Evolutionary conservation across 2,888 invertebrate genomes (phyloP), one percentile per base, ranked within the genome.

Genomic region (Teleogryllus oceanicus): DNA sequence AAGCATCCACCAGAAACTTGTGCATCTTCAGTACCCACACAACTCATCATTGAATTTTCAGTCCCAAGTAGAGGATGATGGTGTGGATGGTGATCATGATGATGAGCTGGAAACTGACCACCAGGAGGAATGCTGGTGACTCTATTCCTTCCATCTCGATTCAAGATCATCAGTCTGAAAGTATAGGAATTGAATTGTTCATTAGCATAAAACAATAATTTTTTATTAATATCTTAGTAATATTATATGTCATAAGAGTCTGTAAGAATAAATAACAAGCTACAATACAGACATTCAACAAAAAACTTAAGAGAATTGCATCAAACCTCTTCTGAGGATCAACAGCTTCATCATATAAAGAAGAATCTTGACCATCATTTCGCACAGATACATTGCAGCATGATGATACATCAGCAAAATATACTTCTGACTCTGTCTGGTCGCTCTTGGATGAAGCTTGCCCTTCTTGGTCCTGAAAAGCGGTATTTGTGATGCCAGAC

Each of bases 381-480:
- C 87, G 84, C 0, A 93, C 90, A 5, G 93, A 93, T 78, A 92
- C 92, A 84, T 93, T 93, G 84, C 94, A 95, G 84, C 95, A 95
- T 37, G 85, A 85, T 49, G 94, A 94, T 0, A 94, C 95, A 83
- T 95, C 95, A 0, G 94, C 95, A 84, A 95, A 95, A 85, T 95
- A 95, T 0, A 95, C 92, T 85, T 95, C 95, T 0, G 94, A 94
- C 85, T 95, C 95, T 0, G 94, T 90, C 49, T 92, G 90, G 84
- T 92, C 92, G 16, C 87, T 85, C 49, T 78, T 78, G 21, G 50
- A 50, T 78, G 78, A 76, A n/a, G 78, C 78, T 12, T 78, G 89
- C 83, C 92, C 92, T 21, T 85, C 78, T 84, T 93, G 92, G 82
- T 92, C 92, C 85, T 94, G 94, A 84, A 94, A 94, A 0, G 91